A percentile compares a stretch with the other conserved stretches of the same genome.
Evolutionary conservation across 1,140 invertebrate species (phyloP).

Genomic region (Hypothenemus hampei): DNA sequence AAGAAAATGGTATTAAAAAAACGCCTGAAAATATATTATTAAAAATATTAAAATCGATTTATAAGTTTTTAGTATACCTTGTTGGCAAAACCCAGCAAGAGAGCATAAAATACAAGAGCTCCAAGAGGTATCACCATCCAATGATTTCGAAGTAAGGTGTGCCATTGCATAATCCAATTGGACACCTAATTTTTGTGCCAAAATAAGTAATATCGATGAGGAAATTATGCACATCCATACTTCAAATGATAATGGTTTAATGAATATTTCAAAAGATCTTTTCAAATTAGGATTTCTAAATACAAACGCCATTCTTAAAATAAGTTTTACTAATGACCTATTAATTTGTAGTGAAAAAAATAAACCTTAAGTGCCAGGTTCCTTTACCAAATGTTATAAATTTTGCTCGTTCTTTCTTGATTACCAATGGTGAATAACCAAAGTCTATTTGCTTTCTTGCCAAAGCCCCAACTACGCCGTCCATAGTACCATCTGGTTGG

Average conservation of each 20-base stretch:
- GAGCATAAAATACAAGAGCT: constrained; percentile 31
- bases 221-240: constrained; percentile 54
- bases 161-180: constrained; percentile 6
- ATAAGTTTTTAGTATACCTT: too few species aligned
- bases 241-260: constrained; percentile 51
- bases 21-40: constrained; percentile 24
- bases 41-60: too few species aligned
- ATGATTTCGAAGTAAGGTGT: not conserved
- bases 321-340: too few species aligned
- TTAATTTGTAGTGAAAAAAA: not conserved
- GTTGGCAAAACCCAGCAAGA: constrained; percentile 36
- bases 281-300: constrained; percentile 58
- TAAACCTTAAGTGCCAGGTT: constrained; percentile 54
- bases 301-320: constrained; percentile 55
- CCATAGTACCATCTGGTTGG: constrained; percentile 56
- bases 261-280: constrained; percentile 53
- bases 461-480: constrained; percentile 60
- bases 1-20: constrained; percentile 34
- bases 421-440: constrained; percentile 55
- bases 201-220: constrained; percentile 39
- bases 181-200: constrained; percentile 39
- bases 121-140: constrained; percentile 26
- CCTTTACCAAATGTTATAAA: constrained; percentile 56
- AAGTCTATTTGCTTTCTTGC: constrained; percentile 55
- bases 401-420: constrained; percentile 52